Percentiles rank a stretch among this genome's conserved stretches.
These are phyloP conservation scores for Rostratula benghalensis DNA, from an alignment of 2,113 vertebrate genomes.

Conservation along the genomic window DNA sequence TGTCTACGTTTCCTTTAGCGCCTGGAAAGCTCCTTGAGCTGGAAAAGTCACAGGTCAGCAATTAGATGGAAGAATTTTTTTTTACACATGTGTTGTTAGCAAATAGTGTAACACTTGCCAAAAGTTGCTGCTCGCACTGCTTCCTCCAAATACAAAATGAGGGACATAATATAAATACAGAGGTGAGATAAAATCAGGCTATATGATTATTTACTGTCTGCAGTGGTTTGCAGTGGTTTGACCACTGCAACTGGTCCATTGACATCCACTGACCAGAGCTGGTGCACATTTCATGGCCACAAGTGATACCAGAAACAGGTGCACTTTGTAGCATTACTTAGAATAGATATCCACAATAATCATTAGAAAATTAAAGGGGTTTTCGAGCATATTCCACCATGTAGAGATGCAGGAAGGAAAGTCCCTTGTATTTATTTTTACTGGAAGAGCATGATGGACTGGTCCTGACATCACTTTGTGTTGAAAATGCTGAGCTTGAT, in stretches of 20 bases:
- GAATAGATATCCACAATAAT: background rate
- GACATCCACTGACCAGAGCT: background rate
- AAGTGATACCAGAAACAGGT: background rate
- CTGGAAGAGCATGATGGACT: conserved; percentile 29
- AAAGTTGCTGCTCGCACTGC: background rate
- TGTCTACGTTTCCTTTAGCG: background rate
- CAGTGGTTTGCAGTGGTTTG: background rate
- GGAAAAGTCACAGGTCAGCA: background rate
- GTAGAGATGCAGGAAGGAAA: background rate
- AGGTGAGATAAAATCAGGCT: background rate
- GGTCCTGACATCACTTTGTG: conserved; percentile 53
- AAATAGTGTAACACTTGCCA: background rate
- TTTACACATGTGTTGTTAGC: background rate
- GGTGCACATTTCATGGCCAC: background rate
- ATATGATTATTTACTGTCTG: background rate
- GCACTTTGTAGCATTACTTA: background rate
- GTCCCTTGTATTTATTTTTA: background rate
- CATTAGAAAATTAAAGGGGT: background rate
- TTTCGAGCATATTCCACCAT: background rate
- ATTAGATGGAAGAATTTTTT: background rate
- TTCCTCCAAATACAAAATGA: background rate
- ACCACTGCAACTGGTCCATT: background rate
- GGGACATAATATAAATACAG: rapidly evolving
- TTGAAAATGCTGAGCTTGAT: conserved; percentile 38
- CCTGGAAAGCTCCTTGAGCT: background rate